A percentile compares a stretch with the other conserved stretches of the same genome.
Evolutionary conservation across 2,797 vertebrate species (phyloP).

Genomic region (Zenarchopterus dispar): DNA sequence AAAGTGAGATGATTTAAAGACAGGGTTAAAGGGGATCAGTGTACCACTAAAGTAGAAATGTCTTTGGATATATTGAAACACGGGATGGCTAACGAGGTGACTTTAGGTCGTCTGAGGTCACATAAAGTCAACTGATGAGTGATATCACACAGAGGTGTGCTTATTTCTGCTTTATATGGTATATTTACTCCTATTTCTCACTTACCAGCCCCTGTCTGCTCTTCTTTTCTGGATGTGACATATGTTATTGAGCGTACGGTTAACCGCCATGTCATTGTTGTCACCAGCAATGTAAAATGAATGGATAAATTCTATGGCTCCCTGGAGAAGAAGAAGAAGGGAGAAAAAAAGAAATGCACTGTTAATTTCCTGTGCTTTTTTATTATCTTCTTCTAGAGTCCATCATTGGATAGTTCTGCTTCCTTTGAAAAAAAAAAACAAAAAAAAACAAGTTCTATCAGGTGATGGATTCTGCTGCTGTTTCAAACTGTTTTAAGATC

Average conservation of each 20-base stretch:
- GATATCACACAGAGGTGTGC: no score
- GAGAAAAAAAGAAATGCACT: conserved; percentile 9
- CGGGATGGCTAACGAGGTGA: no score
- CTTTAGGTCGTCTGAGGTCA: no score
- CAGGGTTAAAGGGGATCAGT: no score
- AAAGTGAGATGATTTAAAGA: no score
- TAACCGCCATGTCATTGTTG: conserved; percentile 92
- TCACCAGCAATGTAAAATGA: conserved; percentile 95
- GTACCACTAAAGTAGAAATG: no score
- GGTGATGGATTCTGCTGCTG: no score
- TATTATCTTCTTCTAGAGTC: neutral
- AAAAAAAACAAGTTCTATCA: neutral
- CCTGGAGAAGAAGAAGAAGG: conserved; percentile 75
- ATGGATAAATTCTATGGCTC: conserved; percentile 88
- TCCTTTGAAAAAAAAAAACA: neutral
- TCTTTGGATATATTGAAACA: no score
- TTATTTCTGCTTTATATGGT: neutral
- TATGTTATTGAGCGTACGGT: conserved; percentile 92
- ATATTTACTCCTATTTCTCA: neutral
- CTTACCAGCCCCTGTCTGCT: conserved; percentile 86
- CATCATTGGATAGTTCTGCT: no score
- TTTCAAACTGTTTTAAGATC: neutral
- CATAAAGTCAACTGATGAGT: no score
- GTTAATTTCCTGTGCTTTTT: neutral
- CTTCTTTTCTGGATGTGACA: conserved; percentile 89